These are phyloP conservation scores for Phrynocephalus versicolor DNA, from an alignment of 2,113 vertebrate species.

Conservation along the genomic window DNA sequence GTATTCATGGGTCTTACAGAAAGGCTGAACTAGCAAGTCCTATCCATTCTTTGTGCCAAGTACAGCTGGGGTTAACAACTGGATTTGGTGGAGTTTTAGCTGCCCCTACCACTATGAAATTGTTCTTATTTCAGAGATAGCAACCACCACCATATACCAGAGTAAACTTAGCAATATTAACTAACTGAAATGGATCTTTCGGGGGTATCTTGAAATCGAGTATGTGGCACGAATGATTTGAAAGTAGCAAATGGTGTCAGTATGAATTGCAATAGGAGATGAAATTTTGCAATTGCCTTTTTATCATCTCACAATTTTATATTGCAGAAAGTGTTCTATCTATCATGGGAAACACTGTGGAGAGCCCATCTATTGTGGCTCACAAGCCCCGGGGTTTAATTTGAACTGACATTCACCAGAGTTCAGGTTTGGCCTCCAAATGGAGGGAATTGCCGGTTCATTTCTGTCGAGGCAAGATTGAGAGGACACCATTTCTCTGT, in stretches of 20 bases:
- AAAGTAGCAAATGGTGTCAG: slow-evolving; percentile 19
- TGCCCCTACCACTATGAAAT: too few species aligned
- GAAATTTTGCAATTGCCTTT: slow-evolving; percentile 25
- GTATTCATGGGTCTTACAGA: too few species aligned
- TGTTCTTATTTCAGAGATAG: too few species aligned
- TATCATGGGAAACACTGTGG: not conserved
- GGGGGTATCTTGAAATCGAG: not conserved
- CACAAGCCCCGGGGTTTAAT: slow-evolving; percentile 18
- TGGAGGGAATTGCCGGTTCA: slow-evolving; percentile 16
- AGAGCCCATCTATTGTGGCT: slow-evolving; percentile 13
- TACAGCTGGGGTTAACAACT: too few species aligned
- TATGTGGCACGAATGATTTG: not conserved
- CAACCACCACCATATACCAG: not conserved
- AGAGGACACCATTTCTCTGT: not conserved
- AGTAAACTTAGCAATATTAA: not conserved
- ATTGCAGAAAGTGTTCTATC: slow-evolving; percentile 1
- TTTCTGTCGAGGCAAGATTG: slow-evolving; percentile 8
- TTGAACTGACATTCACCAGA: slow-evolving; percentile 22
- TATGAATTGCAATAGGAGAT: slow-evolving; percentile 17
- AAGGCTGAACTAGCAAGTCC: too few species aligned
- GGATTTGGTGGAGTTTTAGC: too few species aligned
- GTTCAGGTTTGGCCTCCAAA: slow-evolving; percentile 21
- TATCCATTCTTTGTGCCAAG: too few species aligned
- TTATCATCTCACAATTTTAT: slow-evolving; percentile 30
- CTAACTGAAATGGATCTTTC: not conserved